Evolutionary conservation across 2,797 vertebrate genomes (phyloP).

Genomic region (Clamator glandarius): DNA sequence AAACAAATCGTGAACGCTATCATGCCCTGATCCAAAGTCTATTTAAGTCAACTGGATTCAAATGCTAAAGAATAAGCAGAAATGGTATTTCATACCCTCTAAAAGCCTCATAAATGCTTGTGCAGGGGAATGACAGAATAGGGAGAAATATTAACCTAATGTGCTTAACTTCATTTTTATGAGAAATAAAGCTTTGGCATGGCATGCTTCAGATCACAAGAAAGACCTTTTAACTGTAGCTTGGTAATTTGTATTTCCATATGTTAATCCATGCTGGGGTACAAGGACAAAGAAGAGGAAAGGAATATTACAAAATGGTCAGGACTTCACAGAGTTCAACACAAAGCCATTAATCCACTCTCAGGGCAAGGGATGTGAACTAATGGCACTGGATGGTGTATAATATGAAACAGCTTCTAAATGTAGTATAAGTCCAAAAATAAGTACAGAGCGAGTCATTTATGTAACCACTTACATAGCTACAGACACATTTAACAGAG

Average conservation of each 20-base stretch:
- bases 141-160: background rate
- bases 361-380: background rate
- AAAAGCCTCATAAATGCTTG: background rate
- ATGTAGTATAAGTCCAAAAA: background rate
- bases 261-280: background rate
- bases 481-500: background rate
- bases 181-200: background rate
- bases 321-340: background rate
- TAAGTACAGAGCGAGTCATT: background rate
- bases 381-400: background rate
- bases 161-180: background rate
- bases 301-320: background rate
- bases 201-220: background rate
- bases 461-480: background rate
- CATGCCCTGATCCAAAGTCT: background rate
- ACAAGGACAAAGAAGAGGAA: background rate
- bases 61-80: background rate
- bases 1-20: background rate
- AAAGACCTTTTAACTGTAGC: background rate
- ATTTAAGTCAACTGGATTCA: background rate
- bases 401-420: background rate
- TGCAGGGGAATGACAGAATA: background rate
- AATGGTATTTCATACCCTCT: background rate
- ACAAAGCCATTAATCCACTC: background rate
- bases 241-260: background rate